Evolutionary conservation across 1,140 invertebrate species (phyloP).

Genomic region (Babylonia areolata): DNA sequence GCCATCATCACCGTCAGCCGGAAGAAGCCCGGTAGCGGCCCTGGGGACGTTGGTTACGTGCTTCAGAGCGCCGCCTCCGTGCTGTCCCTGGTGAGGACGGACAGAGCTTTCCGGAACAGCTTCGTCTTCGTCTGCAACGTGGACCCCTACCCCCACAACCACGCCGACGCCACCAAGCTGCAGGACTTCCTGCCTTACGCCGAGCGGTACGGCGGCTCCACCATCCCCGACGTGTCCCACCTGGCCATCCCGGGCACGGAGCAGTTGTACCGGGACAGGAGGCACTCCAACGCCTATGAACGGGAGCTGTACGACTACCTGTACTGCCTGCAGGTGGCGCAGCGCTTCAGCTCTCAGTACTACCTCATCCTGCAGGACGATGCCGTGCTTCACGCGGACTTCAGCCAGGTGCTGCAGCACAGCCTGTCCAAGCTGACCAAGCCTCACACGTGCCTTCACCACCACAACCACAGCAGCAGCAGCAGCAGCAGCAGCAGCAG

Average conservation of each 20-base stretch:
- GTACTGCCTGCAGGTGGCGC: conserved; percentile 50
- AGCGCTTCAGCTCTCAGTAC: conserved; percentile 37
- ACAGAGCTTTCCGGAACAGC: conserved; percentile 28
- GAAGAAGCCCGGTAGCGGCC: neutral
- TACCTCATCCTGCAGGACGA: conserved; percentile 57
- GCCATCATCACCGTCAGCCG: conserved; percentile 26
- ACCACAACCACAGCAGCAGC: no score
- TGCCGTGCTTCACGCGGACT: conserved; percentile 45
- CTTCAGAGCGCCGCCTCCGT: conserved; percentile 45
- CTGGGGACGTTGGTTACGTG: conserved; percentile 34
- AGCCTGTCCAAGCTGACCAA: conserved; percentile 24
- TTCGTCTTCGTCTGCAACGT: conserved; percentile 52
- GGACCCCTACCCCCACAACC: conserved; percentile 39
- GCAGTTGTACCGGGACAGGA: neutral
- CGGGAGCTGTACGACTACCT: conserved; percentile 50
- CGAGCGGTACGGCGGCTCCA: conserved; percentile 39
- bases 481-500: no score
- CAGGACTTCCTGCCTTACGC: conserved; percentile 47
- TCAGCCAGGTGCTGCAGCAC: conserved; percentile 43
- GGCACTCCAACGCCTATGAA: conserved; percentile 7
- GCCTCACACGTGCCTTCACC: conserved; percentile 23
- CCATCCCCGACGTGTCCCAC: neutral
- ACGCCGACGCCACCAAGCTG: conserved; percentile 46
- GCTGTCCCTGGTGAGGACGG: conserved; percentile 38
- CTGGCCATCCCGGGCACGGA: conserved; percentile 18